A percentile compares a stretch with the other conserved stretches of the same genome.
Evolutionary conservation across 1,140 invertebrate species (phyloP).

Genomic region (Euura lappo): DNA sequence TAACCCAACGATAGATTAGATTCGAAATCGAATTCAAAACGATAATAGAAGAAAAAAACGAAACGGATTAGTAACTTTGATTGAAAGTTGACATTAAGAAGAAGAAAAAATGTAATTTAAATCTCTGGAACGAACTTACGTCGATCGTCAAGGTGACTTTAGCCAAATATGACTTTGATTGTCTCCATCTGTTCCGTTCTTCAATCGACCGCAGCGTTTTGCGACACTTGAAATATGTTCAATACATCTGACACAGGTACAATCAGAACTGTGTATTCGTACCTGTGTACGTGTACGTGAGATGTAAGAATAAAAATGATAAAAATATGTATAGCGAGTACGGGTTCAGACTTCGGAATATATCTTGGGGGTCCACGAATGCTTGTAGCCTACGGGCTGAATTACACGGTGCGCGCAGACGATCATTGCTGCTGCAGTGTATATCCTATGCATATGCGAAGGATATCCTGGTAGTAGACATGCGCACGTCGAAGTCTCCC

Average conservation of each 20-base stretch:
- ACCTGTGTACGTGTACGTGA: no score
- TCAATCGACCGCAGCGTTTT: background rate
- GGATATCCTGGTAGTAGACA: background rate
- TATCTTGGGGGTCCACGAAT: background rate
- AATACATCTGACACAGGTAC: background rate
- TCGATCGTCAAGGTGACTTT: background rate
- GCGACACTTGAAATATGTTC: background rate
- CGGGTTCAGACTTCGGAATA: background rate
- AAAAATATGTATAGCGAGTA: no score
- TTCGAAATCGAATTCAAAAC: background rate
- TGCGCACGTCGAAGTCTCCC: slow-evolving; percentile 1
- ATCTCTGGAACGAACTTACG: background rate
- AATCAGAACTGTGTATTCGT: no score
- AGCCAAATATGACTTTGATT: slow-evolving; percentile 1
- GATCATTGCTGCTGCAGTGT: background rate
- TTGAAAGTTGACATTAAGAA: background rate
- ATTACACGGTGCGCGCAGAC: background rate
- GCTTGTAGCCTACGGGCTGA: background rate
- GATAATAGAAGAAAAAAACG: background rate
- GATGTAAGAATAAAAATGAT: no score
- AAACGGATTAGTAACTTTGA: background rate
- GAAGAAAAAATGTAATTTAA: background rate
- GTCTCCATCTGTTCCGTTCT: background rate
- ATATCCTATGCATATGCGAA: background rate
- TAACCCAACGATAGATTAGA: background rate